phyloP scores from a whole-genome alignment of 2,113 vertebrate genomes.

The Melierax canorus region DNA sequence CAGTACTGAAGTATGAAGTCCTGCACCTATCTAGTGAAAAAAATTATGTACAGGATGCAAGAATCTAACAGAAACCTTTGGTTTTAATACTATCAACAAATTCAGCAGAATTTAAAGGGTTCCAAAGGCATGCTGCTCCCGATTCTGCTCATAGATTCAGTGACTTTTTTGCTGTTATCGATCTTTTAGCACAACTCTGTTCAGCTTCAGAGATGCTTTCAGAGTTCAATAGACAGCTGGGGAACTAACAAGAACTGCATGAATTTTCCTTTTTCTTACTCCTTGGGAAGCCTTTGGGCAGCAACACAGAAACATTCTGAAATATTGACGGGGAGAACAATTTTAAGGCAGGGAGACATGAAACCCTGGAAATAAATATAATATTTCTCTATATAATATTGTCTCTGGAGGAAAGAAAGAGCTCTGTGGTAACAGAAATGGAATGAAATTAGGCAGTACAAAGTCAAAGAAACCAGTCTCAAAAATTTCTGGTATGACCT shows the following conservation, averaged over 20 bases:
- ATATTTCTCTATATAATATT: not conserved
- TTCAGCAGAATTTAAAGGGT: not conserved
- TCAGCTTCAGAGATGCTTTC: not conserved
- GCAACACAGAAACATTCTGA: not conserved
- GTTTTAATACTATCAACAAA: not conserved
- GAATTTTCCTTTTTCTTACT: not conserved
- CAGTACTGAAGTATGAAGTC: not conserved
- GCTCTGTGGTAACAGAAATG: not conserved
- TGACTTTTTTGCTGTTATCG: not conserved
- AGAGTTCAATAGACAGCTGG: not conserved
- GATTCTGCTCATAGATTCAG: not conserved
- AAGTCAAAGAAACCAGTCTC: not conserved
- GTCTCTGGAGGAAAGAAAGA: not conserved
- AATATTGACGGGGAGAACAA: not conserved
- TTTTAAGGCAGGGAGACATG: not conserved
- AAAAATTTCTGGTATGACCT: not conserved
- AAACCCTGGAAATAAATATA: not conserved
- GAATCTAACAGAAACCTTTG: not conserved
- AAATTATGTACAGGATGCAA: not conserved
- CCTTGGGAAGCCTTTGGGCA: not conserved
- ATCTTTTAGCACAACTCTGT: not conserved
- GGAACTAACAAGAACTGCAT: not conserved
- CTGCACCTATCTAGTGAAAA: not conserved
- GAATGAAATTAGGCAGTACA: not conserved
- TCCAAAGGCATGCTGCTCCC: not conserved